A percentile compares a stretch with the other conserved stretches of the same genome.
phyloP scores from a whole-genome alignment of 2,888 invertebrate genomes.

The Chrysina gloriosa region DNA sequence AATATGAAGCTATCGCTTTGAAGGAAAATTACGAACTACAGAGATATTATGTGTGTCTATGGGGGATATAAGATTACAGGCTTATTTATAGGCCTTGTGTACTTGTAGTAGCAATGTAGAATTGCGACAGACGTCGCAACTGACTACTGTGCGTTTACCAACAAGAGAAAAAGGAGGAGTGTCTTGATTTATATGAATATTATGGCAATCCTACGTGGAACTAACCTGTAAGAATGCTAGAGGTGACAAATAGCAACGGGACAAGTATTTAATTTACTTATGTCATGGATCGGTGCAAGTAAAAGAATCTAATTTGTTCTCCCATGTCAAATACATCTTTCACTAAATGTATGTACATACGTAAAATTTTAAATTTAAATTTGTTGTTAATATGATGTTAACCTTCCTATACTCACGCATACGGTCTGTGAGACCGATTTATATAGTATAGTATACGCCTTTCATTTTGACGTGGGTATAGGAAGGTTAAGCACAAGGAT shows the following conservation, averaged over 20 bases:
- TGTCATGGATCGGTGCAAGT: too few species aligned
- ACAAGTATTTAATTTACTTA: too few species aligned
- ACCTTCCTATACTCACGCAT: too few species aligned
- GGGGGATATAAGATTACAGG: not conserved
- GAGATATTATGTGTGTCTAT: not conserved
- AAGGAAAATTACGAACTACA: not conserved
- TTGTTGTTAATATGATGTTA: too few species aligned
- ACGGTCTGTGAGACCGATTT: too few species aligned
- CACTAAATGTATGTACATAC: too few species aligned
- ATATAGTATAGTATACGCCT: too few species aligned
- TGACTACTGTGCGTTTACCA: not conserved
- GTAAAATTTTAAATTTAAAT: too few species aligned
- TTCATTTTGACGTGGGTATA: too few species aligned
- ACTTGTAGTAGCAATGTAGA: not conserved
- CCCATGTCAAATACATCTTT: too few species aligned
- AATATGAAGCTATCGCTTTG: not conserved
- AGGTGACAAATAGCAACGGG: not conserved
- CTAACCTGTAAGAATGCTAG: not conserved
- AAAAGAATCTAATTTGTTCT: too few species aligned
- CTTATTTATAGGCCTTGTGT: conserved; percentile 5
- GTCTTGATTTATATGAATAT: conserved; percentile 12
- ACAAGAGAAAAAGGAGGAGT: not conserved
- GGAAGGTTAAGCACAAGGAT: too few species aligned
- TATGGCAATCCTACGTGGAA: not conserved
- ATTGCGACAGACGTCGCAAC: not conserved